Evolutionary conservation across 2,888 invertebrate species (phyloP).

Genomic region (Opisthograptis luteolata): DNA sequence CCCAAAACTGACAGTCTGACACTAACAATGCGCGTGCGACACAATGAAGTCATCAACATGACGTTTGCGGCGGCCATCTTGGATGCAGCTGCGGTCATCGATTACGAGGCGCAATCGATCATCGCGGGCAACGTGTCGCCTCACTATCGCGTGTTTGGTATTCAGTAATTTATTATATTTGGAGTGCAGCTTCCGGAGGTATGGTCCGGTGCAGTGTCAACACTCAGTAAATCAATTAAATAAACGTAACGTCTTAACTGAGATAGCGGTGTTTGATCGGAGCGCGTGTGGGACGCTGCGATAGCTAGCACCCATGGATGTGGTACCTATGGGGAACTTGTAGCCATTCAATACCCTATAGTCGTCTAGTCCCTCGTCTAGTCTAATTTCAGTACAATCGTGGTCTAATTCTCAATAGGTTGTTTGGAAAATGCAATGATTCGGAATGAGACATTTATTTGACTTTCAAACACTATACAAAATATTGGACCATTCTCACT

Average conservation of each 20-base stretch:
- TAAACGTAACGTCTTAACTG: constrained; percentile 62
- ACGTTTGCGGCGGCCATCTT: constrained; percentile 59
- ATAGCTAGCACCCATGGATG: neutral
- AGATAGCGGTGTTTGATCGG: constrained; percentile 49
- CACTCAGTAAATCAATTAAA: constrained; percentile 81
- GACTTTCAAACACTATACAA: too few species aligned
- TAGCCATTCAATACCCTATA: too few species aligned
- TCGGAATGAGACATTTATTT: too few species aligned
- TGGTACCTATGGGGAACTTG: too few species aligned
- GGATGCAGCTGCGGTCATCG: constrained; percentile 58
- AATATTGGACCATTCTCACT: too few species aligned
- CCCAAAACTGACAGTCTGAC: constrained; percentile 13
- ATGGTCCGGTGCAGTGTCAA: constrained; percentile 56
- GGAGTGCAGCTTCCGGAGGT: constrained; percentile 69
- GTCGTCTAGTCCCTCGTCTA: too few species aligned
- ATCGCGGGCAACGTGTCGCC: constrained; percentile 49
- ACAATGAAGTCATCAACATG: constrained; percentile 61
- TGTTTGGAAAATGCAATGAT: too few species aligned
- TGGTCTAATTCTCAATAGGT: too few species aligned
- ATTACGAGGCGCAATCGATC: constrained; percentile 65
- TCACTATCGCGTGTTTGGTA: constrained; percentile 58
- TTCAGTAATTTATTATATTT: constrained; percentile 76
- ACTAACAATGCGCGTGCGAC: constrained; percentile 38
- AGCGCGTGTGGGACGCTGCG: constrained; percentile 31
- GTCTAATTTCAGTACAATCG: too few species aligned